phyloP scores from a whole-genome alignment of 2,113 vertebrate species.

The Galemys pyrenaicus region DNA sequence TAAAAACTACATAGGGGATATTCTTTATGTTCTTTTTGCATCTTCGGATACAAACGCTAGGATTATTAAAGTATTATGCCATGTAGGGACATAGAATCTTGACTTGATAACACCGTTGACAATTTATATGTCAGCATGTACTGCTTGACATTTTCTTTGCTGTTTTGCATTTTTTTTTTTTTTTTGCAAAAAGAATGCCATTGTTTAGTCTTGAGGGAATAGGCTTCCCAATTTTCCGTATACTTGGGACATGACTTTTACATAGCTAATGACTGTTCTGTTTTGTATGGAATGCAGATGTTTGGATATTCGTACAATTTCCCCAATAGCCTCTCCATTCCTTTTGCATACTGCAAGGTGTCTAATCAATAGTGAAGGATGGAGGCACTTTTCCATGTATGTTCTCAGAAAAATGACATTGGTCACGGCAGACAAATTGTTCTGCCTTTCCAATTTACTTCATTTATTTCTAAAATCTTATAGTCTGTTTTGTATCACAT shows the following conservation, averaged over 20 bases:
- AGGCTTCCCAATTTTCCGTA: slow-evolving; percentile 50
- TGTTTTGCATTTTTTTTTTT: slow-evolving; percentile 61
- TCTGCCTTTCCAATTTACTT: slow-evolving; percentile 41
- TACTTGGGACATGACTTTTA: background rate
- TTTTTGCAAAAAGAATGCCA: slow-evolving; percentile 60
- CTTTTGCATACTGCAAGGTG: slow-evolving; percentile 31
- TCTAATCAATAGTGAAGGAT: slow-evolving; percentile 45
- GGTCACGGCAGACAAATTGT: background rate
- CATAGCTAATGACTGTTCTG: slow-evolving; percentile 7
- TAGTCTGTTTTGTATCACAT: background rate
- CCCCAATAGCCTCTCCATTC: background rate
- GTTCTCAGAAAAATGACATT: slow-evolving; percentile 53
- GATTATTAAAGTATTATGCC: background rate
- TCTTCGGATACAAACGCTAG: slow-evolving; percentile 7
- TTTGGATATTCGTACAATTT: slow-evolving; percentile 43
- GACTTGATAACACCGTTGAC: slow-evolving; percentile 6
- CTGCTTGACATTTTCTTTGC: slow-evolving; percentile 46
- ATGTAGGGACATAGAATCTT: background rate
- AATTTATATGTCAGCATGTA: slow-evolving; percentile 42
- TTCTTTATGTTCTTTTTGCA: slow-evolving; percentile 22
- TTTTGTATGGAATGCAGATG: slow-evolving; percentile 57
- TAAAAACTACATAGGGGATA: background rate
- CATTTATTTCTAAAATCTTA: slow-evolving; percentile 30
- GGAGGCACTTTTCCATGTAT: background rate
- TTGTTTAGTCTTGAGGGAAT: slow-evolving; percentile 73